Evolutionary conservation across 2,888 invertebrate species (phyloP), one percentile per base, ranked within the genome.

Genomic region (Chironomus riparius): DNA sequence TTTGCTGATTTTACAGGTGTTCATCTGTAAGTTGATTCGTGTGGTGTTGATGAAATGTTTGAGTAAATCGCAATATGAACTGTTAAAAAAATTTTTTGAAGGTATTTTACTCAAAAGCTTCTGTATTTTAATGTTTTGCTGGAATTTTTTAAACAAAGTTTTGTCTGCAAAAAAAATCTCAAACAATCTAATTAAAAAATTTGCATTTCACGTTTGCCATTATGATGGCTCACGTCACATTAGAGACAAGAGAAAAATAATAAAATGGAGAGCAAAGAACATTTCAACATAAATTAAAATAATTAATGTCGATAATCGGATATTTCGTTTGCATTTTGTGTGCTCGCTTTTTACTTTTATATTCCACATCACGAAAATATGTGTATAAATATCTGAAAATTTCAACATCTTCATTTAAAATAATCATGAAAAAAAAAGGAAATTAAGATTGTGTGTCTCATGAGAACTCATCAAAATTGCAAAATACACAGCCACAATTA

Each of bases 241-340:
- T 38, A 38, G 38, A 38, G 38, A 38, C 38, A 2, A 38, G 38
- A 38, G 38, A 10, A 38, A 38, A 38, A 38, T 38, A 18, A n/a
- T 56, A 18, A 56, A 18, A 18, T 56, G 56, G 18, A 15, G 56
- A 56, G 56, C 65, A 65, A 62, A 24, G 65, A 65, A 24, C 22
- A 13, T 65, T 65, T 65, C 22, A 65, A 65, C 24, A 47, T 47
- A 68, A 68, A 68, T 68, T 68, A 68, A 68, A 68, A 47, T 68
- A 68, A 68, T 38, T 68, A 47, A 68, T 47, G 68, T 68, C 68
- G 18, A 28, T 68, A 68, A 68, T 68, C 38, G 13, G 68, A 65
- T 12, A 65, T 65, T 56, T 24, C 24, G 22, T 24, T 65, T 24
- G 65, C 65, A 65, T 65, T 21, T 24, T 24, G 12, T 65, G 18